Conservation (phyloP, 2,888 invertebrate species). For the Heliconius sara region DNA sequence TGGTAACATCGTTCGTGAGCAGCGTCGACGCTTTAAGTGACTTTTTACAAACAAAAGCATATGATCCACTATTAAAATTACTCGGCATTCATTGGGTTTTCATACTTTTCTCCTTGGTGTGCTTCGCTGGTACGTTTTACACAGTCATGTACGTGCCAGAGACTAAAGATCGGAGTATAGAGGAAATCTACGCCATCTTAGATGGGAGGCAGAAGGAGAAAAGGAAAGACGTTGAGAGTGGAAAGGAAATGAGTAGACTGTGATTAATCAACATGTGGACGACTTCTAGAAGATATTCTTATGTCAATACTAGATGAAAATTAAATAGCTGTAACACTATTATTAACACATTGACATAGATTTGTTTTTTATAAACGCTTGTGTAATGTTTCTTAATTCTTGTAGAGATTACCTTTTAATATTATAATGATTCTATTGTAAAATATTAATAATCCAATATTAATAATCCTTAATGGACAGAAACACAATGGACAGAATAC, state of each 20-base stretch:
- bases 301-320: not conserved
- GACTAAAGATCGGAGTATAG: constrained; percentile 73
- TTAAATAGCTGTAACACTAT: not conserved
- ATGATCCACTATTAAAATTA: constrained; percentile 74
- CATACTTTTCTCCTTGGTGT: constrained; percentile 74
- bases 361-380: not conserved
- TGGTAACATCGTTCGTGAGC: constrained; percentile 77
- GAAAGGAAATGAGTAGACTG: constrained; percentile 70
- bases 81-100: constrained; percentile 80
- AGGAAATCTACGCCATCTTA: constrained; percentile 74
- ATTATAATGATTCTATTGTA: not conserved
- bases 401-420: not conserved
- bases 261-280: constrained; percentile 45
- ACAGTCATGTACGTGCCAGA: constrained; percentile 78
- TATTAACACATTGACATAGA: not conserved
- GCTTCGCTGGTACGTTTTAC: constrained; percentile 75
- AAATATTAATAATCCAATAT: not conserved
- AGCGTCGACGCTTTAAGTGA: constrained; percentile 75
- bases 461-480: not conserved
- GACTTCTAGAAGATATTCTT: not conserved
- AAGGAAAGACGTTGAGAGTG: constrained; percentile 68
- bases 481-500: not conserved
- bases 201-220: constrained; percentile 71
- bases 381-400: too few relatives aligned
- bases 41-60: constrained; percentile 77